phyloP scores from a whole-genome alignment of 2,113 vertebrate species.

The Phaethon lepturus region DNA sequence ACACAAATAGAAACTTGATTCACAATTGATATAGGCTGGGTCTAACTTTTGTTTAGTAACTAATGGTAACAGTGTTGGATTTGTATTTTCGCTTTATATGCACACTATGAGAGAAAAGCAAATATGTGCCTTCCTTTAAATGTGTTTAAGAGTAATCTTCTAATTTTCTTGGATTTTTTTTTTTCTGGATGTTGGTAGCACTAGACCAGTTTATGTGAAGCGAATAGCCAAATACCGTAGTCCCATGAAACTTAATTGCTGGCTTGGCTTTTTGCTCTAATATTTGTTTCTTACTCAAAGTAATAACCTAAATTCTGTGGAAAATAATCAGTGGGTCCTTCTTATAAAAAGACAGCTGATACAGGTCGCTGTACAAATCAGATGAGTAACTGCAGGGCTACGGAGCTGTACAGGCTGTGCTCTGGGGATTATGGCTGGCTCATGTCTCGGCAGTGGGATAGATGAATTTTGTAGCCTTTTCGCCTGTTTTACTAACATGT shows the following conservation, averaged over 20 bases:
- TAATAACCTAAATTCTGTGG: not conserved
- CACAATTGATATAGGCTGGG: not conserved
- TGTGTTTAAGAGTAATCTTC: not conserved
- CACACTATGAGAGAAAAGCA: not conserved
- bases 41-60: not conserved
- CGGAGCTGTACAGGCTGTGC: not conserved
- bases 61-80: not conserved
- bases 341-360: not conserved
- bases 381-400: not conserved
- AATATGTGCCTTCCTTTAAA: not conserved
- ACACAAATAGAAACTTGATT: not conserved
- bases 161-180: not conserved
- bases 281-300: not conserved
- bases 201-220: not conserved
- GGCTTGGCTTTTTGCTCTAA: not conserved
- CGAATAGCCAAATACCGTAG: not conserved
- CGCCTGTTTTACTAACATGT: not conserved
- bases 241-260: not conserved
- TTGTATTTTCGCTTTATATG: not conserved
- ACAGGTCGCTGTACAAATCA: not conserved
- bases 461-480: not conserved
- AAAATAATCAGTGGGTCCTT: not conserved
- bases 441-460: not conserved
- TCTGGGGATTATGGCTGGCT: not conserved
- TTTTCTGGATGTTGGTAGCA: not conserved